These are phyloP conservation scores for Seriola aureovittata DNA, from an alignment of 2,113 vertebrate species.

Conservation along the genomic window DNA sequence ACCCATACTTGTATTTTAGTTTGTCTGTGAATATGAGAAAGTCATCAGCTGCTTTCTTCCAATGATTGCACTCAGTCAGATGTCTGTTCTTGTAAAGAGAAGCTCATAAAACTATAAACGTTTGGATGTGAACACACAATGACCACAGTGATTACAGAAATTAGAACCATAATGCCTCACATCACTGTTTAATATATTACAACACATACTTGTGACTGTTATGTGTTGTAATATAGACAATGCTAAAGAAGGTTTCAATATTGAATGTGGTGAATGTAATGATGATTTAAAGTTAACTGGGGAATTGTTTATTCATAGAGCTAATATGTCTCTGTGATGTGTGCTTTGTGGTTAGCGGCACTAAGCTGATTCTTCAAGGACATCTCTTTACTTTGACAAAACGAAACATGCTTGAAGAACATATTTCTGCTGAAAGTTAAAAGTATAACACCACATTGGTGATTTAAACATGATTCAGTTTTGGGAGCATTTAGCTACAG, in stretches of 20 bases:
- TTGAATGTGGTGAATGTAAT: not conserved
- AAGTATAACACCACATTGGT: too few relatives aligned
- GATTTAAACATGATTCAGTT: not conserved
- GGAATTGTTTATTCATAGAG: not conserved
- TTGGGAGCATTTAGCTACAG: not conserved
- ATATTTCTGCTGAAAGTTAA: too few relatives aligned
- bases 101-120: not conserved
- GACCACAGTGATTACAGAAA: not conserved
- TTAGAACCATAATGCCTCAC: too few relatives aligned
- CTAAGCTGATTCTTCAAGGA: not conserved
- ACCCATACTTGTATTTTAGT: not conserved
- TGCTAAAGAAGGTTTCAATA: not conserved
- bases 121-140: constrained; percentile 1
- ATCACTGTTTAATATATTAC: not conserved
- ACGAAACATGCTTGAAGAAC: not conserved
- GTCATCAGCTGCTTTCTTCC: not conserved
- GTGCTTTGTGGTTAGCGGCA: not conserved
- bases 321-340: not conserved
- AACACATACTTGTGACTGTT: not conserved
- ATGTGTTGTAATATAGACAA: not conserved
- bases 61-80: not conserved
- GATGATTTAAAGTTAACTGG: not conserved
- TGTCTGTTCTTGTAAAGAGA: not conserved
- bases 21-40: not conserved
- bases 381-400: not conserved